These are phyloP conservation scores for Arvicanthis niloticus DNA, from an alignment of 2,113 vertebrate genomes.

Conservation along the genomic window DNA sequence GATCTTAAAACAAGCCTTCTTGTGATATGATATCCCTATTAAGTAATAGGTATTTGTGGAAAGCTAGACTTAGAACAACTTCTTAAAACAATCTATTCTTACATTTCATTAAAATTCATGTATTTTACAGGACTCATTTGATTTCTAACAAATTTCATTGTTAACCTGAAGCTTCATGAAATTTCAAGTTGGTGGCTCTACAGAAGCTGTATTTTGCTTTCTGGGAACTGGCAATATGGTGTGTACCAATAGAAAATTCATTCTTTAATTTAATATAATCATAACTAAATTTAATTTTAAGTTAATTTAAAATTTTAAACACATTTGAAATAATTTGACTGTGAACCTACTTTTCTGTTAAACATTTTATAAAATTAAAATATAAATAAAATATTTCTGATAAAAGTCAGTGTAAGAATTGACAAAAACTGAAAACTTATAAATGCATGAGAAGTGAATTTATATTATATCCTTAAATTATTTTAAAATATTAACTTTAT, in stretches of 20 bases:
- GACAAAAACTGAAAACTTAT: neutral
- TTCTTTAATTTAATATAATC: conserved; percentile 11
- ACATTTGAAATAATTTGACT: neutral
- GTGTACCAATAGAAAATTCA: neutral
- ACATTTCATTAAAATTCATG: neutral
- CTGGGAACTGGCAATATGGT: neutral
- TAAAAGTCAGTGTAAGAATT: neutral
- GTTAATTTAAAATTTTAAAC: neutral
- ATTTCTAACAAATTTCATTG: neutral
- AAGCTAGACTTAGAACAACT: neutral
- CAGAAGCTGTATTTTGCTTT: neutral
- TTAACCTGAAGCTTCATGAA: neutral
- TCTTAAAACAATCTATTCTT: neutral
- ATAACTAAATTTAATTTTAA: conserved; percentile 32
- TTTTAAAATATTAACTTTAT: conserved; percentile 25
- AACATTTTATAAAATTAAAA: conserved; percentile 56
- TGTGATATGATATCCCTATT: neutral
- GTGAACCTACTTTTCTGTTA: neutral
- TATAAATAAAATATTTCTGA: conserved; percentile 25
- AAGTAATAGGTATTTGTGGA: neutral
- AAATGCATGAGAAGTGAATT: neutral
- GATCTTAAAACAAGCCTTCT: neutral
- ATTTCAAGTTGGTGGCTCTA: neutral
- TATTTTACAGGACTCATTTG: neutral
- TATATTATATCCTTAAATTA: neutral